These are phyloP conservation scores for Misgurnus mizolepis DNA, from an alignment of 2,113 vertebrate species.

Conservation along the genomic window DNA sequence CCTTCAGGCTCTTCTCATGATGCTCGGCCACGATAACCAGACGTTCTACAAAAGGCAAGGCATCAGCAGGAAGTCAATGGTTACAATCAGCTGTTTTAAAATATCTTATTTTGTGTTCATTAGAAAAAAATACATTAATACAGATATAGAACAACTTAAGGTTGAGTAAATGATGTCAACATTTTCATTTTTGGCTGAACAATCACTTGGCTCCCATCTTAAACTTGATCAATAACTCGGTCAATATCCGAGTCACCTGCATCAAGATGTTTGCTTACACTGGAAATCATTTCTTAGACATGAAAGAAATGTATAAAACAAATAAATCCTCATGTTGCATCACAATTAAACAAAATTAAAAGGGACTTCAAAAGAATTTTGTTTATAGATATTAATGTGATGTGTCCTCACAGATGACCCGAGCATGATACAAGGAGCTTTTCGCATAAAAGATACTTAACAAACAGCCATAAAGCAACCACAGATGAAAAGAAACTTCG, in stretches of 20 bases:
- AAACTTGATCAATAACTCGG: neutral
- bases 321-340: neutral
- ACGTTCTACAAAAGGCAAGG: conserved; percentile 77
- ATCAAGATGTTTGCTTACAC: neutral
- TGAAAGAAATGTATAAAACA: conserved; percentile 21
- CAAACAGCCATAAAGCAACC: conserved; percentile 1
- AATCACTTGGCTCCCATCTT: neutral
- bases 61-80: neutral
- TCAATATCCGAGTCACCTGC: neutral
- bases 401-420: neutral
- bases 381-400: neutral
- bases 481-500: conserved; percentile 1
- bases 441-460: conserved; percentile 3
- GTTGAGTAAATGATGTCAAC: no score
- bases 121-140: no score
- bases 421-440: neutral
- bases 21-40: conserved; percentile 95
- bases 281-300: conserved; percentile 15
- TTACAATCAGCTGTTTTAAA: no score
- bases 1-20: conserved; percentile 84
- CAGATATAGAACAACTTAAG: neutral
- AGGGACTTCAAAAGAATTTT: conserved; percentile 20
- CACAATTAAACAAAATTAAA: neutral
- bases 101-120: no score
- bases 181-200: neutral